Base-by-base conservation (phyloP, 2,888 invertebrate species). In the Nomada hirtipes region DNA sequence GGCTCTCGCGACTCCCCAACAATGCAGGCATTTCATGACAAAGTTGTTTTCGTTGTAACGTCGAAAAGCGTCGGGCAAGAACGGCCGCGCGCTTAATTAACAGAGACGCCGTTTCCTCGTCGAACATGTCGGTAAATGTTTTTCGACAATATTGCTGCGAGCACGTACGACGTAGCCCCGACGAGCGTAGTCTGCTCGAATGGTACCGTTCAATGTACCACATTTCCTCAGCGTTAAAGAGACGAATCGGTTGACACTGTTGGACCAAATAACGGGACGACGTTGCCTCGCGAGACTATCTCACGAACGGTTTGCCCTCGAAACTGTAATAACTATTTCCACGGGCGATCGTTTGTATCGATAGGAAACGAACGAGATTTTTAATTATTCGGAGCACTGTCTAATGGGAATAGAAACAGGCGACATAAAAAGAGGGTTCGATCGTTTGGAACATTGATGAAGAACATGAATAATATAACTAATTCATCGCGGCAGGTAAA, bases 181-280 rank as follows among this genome's bases (percentile, higher is more conserved):
- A 74, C 61, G 76, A 64, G 60, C 53, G 76, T 36, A 53, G 11
- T 11, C 70, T 26, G 64, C 82, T 85, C 75, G 84, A 88, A 76
- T 80, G 80, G 84, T 89, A 89, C 89, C 89, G 88, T 89, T 89
- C 82, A 68, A 71, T 82, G 89, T 89, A 88, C 87, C 85, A 89
- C 86, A 89, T 89, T 85, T 79, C 78, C 79, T 36, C 74, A 71
- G 76, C 76, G 83, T 68, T 72, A 76, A 73, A 80, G 76, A 81
- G 83, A 85, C 83, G 85, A 76, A 83, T 79, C 78, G 60, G 80
- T 81, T 83, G 85, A 85, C 83, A 85, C 81, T 83, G 77, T 42
- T 68, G 82, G 81, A 73, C 85, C 86, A 85, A 80, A 76, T 87
- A 89, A 89, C 89, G 89, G 89, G 84, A 87, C 77, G 70, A 50